phyloP scores from a whole-genome alignment of 2,888 invertebrate genomes.

The Drosophila affinis region DNA sequence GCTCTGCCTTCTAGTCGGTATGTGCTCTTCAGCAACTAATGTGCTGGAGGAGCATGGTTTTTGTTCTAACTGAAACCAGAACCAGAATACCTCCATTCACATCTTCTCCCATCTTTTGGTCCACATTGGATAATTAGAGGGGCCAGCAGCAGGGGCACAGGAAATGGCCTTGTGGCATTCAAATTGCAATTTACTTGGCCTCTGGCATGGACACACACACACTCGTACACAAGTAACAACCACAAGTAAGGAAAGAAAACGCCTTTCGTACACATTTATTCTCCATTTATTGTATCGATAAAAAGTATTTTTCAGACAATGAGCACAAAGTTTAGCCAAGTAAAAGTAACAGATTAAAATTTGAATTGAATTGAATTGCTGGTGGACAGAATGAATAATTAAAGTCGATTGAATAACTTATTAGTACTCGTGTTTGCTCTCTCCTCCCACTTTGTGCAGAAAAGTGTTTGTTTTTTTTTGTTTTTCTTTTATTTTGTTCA shows the following conservation, averaged over 20 bases:
- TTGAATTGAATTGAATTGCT: slow-evolving; percentile 42
- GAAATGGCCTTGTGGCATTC: too few relatives aligned
- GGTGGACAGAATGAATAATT: slow-evolving; percentile 52
- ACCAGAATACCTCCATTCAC: too few relatives aligned
- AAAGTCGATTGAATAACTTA: slow-evolving; percentile 47
- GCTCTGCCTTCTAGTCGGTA: background rate
- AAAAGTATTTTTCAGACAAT: slow-evolving; percentile 59
- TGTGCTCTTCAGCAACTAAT: background rate
- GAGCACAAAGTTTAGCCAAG: slow-evolving; percentile 45
- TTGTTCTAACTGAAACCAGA: too few relatives aligned
- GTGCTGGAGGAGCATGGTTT: background rate
- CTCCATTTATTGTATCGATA: slow-evolving; percentile 54
- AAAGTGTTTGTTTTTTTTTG: slow-evolving; percentile 5
- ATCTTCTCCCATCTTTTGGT: background rate
- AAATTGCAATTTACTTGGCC: background rate
- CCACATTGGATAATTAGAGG: background rate
- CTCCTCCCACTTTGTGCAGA: slow-evolving; percentile 25
- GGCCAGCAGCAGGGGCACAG: background rate
- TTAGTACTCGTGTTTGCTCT: slow-evolving; percentile 6
- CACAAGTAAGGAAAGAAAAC: background rate
- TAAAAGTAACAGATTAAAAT: slow-evolving; percentile 40
- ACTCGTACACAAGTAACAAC: background rate
- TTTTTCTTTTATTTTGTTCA: slow-evolving; percentile 16
- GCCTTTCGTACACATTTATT: slow-evolving; percentile 51
- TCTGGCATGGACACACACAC: background rate